phyloP scores from a whole-genome alignment of 2,797 vertebrate species.

The Sylvilagus floridanus region DNA sequence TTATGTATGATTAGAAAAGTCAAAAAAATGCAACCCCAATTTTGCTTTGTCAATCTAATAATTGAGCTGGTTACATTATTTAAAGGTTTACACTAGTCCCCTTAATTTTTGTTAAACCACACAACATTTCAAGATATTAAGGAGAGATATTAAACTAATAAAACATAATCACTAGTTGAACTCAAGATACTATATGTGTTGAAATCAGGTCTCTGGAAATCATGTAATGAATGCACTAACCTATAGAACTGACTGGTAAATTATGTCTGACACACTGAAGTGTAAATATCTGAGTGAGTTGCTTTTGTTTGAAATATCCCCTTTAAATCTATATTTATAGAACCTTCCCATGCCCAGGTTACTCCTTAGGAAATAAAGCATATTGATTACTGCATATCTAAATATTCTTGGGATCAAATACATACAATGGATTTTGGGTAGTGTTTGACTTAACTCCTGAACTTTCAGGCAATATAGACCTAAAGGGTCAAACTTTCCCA shows the following conservation, averaged over 20 bases:
- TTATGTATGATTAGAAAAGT: neutral
- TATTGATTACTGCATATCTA: too few species aligned
- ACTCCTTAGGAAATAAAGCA: too few species aligned
- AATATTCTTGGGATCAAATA: too few species aligned
- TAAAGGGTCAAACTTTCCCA: too few species aligned
- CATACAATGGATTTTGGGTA: too few species aligned
- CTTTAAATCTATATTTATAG: neutral
- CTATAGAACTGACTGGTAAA: constrained; percentile 7
- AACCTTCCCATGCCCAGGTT: neutral
- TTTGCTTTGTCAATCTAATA: constrained; percentile 5
- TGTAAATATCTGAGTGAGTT: neutral
- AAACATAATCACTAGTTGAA: neutral
- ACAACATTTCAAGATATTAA: neutral
- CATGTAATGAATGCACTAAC: neutral
- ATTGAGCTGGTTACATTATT: too few species aligned
- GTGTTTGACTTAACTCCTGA: too few species aligned
- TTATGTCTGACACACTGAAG: neutral
- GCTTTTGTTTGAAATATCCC: neutral
- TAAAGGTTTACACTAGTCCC: neutral
- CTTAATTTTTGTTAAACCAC: neutral
- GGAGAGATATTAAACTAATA: neutral
- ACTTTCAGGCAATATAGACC: too few species aligned
- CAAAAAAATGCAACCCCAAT: neutral
- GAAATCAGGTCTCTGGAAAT: neutral
- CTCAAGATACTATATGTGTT: neutral